A percentile compares a stretch with the other conserved stretches of the same genome.
Conservation (phyloP, 2,113 vertebrate species). For the Marmota monax region DNA sequence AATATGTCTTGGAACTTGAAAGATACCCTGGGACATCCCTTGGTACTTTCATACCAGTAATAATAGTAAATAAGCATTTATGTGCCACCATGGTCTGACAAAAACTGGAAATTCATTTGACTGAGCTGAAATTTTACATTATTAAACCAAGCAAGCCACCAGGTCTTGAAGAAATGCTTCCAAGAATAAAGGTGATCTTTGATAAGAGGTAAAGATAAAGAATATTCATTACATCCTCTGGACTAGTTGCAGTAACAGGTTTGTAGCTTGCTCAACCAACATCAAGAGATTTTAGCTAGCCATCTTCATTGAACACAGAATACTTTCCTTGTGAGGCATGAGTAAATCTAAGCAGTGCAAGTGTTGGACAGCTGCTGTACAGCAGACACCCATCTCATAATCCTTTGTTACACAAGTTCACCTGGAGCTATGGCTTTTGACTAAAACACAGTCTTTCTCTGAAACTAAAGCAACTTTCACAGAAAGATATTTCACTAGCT, state of each 20-base stretch:
- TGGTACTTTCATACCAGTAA: not conserved
- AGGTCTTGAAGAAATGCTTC: not conserved
- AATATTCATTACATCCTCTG: not conserved
- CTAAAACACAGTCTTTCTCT: not conserved
- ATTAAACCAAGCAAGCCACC: not conserved
- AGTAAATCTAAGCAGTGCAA: not conserved
- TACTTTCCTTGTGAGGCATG: no score
- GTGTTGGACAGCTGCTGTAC: accelerated
- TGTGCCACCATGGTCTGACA: not conserved
- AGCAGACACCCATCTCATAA: accelerated
- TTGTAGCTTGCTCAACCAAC: not conserved
- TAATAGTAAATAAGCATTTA: not conserved
- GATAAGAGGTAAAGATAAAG: not conserved
- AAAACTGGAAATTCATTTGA: not conserved
- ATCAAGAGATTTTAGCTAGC: not conserved
- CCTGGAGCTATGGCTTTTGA: not conserved
- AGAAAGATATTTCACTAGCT: no score
- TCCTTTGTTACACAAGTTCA: not conserved
- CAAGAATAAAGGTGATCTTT: not conserved
- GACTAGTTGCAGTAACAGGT: not conserved
- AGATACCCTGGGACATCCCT: not conserved
- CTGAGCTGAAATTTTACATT: not conserved
- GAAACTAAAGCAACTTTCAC: not conserved
- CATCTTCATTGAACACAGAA: not conserved
- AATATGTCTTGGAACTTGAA: not conserved